Conservation (phyloP, 2,888 invertebrate species). For the Halictus ligatus region DNA sequence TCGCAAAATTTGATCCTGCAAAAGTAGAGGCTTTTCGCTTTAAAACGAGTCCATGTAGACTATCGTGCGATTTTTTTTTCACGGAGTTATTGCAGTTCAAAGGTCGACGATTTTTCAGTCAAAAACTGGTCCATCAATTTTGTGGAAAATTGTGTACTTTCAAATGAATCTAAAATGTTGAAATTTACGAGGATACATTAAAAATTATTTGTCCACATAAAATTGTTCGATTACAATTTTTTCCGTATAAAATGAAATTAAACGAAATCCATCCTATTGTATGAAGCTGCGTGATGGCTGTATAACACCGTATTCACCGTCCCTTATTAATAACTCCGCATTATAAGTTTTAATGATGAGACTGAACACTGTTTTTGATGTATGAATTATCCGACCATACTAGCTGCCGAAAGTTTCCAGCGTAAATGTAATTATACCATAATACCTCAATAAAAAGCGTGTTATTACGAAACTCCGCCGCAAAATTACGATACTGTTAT, state of each 20-base stretch:
- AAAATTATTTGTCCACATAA: neutral
- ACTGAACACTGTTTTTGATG: neutral
- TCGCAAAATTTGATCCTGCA: no score
- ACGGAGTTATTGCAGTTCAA: no score
- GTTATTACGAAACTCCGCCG: neutral
- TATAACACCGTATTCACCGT: neutral
- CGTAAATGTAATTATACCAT: neutral
- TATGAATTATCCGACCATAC: neutral
- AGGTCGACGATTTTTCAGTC: no score
- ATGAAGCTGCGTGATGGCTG: neutral
- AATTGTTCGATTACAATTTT: neutral
- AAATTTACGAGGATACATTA: neutral
- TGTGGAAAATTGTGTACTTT: no score
- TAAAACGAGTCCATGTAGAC: no score
- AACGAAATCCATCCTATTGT: neutral
- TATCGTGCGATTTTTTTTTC: no score
- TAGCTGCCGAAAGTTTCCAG: neutral
- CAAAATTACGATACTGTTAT: neutral
- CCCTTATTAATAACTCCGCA: neutral
- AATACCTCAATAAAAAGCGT: neutral
- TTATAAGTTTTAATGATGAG: slow-evolving; percentile 8
- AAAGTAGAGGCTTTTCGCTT: no score
- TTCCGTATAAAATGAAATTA: neutral
- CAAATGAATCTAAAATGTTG: no score
- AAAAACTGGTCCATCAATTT: no score